These are phyloP conservation scores for Jacana jacana DNA, from an alignment of 2,113 vertebrate genomes.

Conservation along the genomic window DNA sequence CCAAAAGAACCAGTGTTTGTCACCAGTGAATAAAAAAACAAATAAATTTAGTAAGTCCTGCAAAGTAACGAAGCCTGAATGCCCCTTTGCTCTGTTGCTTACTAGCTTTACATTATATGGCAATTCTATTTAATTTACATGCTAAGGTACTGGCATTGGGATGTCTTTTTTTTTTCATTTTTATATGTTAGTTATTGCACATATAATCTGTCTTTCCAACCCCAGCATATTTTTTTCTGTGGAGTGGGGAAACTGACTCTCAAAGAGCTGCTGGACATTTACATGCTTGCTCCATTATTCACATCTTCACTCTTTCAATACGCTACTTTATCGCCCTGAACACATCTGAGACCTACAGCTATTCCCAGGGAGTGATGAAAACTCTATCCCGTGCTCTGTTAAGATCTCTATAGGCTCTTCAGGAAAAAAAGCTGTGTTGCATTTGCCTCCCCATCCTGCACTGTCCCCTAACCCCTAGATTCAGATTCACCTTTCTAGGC, in stretches of 20 bases:
- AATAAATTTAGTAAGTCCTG: background rate
- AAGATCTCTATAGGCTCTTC: fast-evolving
- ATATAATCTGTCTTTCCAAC: background rate
- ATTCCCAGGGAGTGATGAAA: background rate
- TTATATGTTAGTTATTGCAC: background rate
- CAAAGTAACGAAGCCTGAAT: background rate
- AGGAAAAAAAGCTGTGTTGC: background rate
- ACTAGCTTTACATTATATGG: background rate
- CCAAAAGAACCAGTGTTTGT: background rate
- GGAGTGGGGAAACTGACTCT: background rate
- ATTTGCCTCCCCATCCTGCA: background rate
- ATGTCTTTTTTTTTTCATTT: background rate
- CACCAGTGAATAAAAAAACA: background rate
- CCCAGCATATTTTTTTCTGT: background rate
- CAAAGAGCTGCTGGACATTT: background rate
- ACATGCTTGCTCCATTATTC: background rate
- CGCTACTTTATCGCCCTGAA: background rate
- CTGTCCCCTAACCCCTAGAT: no score
- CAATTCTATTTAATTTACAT: background rate
- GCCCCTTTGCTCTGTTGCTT: background rate
- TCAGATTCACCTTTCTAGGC: background rate
- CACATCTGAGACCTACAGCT: background rate
- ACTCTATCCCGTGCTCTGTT: background rate
- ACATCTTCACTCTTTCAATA: background rate
- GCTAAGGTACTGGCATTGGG: background rate